Percentiles rank a stretch among this genome's conserved stretches.
Evolutionary conservation across 2,888 invertebrate genomes (phyloP).

Genomic region (Amphipoea oculea): DNA sequence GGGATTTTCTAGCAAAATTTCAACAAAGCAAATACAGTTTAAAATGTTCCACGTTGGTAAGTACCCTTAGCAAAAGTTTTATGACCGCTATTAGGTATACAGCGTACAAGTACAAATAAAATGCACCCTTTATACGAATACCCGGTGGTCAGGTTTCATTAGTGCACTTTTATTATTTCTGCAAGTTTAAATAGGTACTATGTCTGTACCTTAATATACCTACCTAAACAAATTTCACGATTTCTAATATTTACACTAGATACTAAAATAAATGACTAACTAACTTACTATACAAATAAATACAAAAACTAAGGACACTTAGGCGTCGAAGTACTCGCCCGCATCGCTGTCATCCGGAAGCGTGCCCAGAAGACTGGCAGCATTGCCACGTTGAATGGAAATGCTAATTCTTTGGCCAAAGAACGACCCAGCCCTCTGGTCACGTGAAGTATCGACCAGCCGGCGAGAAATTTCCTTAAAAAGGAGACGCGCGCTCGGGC

Average conservation of each 20-base stretch:
- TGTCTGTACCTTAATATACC: not conserved
- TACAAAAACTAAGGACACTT: no score
- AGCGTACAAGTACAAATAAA: conserved; percentile 15
- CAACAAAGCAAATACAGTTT: conserved; percentile 1
- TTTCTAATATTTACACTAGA: not conserved
- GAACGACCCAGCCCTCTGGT: no score
- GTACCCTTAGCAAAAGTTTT: not conserved
- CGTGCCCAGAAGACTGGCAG: no score
- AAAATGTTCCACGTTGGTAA: conserved; percentile 2
- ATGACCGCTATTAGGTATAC: not conserved
- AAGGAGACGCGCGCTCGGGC: no score
- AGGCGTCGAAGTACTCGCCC: no score
- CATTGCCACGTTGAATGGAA: no score
- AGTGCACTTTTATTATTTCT: conserved; percentile 4
- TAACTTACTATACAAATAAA: no score
- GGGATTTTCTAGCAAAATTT: conserved; percentile 2
- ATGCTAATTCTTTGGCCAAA: no score
- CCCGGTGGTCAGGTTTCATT: conserved; percentile 8
- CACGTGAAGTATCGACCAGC: no score
- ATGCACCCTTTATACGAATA: conserved; percentile 9
- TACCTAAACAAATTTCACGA: not conserved
- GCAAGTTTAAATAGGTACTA: not conserved
- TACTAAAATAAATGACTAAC: no score
- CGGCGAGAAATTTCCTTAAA: no score
- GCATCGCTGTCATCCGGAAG: no score